Evolutionary conservation across 2,113 vertebrate species (phyloP).

Genomic region (Cyanoramphus novaezelandiae): DNA sequence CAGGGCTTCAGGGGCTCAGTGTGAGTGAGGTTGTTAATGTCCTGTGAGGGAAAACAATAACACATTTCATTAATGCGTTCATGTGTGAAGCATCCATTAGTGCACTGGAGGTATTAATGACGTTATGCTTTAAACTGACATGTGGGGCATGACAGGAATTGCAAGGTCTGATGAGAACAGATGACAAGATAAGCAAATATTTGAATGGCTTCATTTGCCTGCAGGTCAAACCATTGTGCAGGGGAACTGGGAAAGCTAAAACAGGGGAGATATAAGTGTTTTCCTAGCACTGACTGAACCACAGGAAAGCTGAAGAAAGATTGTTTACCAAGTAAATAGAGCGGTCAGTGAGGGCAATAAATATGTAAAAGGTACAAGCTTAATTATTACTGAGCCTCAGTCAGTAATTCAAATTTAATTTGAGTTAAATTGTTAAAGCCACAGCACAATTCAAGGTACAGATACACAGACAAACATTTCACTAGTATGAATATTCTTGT

Average conservation of each 20-base stretch:
- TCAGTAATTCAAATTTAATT: background rate
- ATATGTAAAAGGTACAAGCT: background rate
- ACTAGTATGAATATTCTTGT: background rate
- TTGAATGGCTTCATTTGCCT: slow-evolving; percentile 83
- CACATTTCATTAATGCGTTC: slow-evolving; percentile 84
- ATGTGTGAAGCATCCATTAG: slow-evolving; percentile 85
- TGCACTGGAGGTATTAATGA: slow-evolving; percentile 82
- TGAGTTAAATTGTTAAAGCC: background rate
- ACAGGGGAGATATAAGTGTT: slow-evolving; percentile 57
- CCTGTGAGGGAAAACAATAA: slow-evolving; percentile 84
- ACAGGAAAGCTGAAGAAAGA: slow-evolving; percentile 15
- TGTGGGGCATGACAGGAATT: slow-evolving; percentile 83
- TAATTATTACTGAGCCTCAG: background rate
- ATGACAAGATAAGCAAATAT: slow-evolving; percentile 84
- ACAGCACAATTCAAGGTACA: background rate
- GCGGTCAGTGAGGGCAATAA: background rate
- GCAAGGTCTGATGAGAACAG: slow-evolving; percentile 81
- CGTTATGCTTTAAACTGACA: slow-evolving; percentile 82
- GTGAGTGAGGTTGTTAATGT: slow-evolving; percentile 81
- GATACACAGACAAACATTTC: background rate
- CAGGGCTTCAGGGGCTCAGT: slow-evolving; percentile 70
- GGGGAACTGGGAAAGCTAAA: slow-evolving; percentile 59
- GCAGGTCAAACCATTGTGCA: slow-evolving; percentile 68
- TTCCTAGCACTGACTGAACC: background rate
- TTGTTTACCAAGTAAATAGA: background rate